Evolutionary conservation across 2,797 vertebrate species (phyloP).

Genomic region (Anguilla obscura): DNA sequence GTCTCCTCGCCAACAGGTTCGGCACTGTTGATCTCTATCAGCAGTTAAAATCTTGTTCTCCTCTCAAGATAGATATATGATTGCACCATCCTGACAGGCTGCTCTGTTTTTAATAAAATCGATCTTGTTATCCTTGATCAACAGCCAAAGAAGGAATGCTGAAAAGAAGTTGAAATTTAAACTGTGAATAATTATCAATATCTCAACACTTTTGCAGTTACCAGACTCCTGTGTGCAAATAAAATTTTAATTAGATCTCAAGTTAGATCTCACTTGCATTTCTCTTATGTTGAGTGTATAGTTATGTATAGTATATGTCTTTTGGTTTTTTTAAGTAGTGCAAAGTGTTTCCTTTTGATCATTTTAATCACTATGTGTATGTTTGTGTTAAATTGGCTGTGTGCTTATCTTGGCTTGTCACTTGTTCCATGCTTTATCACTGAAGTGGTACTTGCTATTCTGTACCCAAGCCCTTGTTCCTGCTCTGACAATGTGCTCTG

Average conservation of each 20-base stretch:
- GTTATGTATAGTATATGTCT: not conserved
- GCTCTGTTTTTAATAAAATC: not conserved
- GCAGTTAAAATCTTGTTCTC: not conserved
- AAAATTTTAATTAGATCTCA: not conserved
- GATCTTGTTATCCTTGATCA: no score
- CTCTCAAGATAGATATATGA: not conserved
- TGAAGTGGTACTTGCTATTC: constrained; percentile 4
- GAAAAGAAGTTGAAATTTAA: not conserved
- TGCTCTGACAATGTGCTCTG: not conserved
- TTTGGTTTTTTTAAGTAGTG: not conserved
- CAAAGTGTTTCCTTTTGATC: not conserved
- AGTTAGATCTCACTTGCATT: not conserved
- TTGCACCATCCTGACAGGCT: not conserved
- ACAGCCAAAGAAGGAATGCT: not conserved
- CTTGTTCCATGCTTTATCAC: not conserved
- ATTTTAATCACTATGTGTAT: not conserved
- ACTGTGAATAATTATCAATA: not conserved
- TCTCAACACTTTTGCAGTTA: not conserved
- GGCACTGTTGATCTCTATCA: not conserved
- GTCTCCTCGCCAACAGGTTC: not conserved
- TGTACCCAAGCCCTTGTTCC: not conserved
- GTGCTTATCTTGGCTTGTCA: not conserved
- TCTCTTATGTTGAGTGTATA: not conserved
- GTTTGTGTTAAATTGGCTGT: constrained; percentile 1
- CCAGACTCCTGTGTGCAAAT: not conserved